phyloP scores from a whole-genome alignment of 2,888 invertebrate species.

The Melieria crassipennis region DNA sequence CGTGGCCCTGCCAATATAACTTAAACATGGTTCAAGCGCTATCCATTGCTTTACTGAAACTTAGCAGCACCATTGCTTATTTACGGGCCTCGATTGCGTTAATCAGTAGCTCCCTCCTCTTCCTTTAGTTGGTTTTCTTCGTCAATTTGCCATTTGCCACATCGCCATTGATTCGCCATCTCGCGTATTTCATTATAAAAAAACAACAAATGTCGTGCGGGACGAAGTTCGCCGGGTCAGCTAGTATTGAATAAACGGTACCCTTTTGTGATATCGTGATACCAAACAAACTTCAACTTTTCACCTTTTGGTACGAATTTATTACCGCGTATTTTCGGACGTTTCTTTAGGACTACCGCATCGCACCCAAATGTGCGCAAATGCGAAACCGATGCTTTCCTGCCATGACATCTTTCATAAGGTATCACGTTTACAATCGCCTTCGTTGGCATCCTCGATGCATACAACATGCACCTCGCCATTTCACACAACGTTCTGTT shows the following conservation, averaged over 20 bases:
- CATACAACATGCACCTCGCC: slow-evolving; percentile 27
- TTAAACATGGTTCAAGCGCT: no score
- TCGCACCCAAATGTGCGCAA: slow-evolving; percentile 29
- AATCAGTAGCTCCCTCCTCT: no score
- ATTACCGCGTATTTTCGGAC: slow-evolving; percentile 18
- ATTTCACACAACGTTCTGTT: slow-evolving; percentile 33
- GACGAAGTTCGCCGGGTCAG: no score
- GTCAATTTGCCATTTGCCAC: no score
- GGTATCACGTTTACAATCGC: slow-evolving; percentile 22
- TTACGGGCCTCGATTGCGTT: no score
- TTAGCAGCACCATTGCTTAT: no score
- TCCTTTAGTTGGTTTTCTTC: no score
- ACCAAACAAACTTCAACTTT: slow-evolving; percentile 37
- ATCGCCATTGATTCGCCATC: no score
- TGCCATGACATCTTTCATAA: slow-evolving; percentile 25
- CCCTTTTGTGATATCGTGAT: slow-evolving; percentile 34
- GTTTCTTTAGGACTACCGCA: slow-evolving; percentile 27
- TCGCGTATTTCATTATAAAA: no score
- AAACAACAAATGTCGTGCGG: no score
- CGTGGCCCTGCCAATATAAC: no score
- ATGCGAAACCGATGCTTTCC: slow-evolving; percentile 18
- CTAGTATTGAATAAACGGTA: slow-evolving; percentile 39
- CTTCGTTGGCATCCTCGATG: slow-evolving; percentile 26
- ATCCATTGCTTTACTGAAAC: no score
- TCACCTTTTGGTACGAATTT: slow-evolving; percentile 30